A percentile compares a stretch with the other conserved stretches of the same genome.
phyloP scores from a whole-genome alignment of 2,797 vertebrate genomes.

The Premnoplex brunnescens region DNA sequence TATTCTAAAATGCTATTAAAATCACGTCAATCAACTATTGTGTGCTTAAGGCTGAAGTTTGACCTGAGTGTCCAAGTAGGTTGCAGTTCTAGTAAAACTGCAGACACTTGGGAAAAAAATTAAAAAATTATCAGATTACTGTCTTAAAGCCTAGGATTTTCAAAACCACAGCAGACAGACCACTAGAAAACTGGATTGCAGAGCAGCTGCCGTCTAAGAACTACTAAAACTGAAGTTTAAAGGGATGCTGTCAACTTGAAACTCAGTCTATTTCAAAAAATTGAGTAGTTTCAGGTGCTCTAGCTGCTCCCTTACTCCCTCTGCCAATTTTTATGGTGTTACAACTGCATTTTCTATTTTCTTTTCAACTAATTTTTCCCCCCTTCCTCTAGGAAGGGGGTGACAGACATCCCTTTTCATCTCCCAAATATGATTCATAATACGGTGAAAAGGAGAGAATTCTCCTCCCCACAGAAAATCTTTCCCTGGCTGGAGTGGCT shows the following conservation, averaged over 20 bases:
- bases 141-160: not conserved
- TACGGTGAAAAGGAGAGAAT: not conserved
- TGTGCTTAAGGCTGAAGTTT: slow-evolving; percentile 55
- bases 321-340: not conserved
- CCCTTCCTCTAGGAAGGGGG: not conserved
- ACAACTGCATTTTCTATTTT: not conserved
- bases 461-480: not conserved
- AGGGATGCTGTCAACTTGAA: slow-evolving; percentile 15
- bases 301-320: not conserved
- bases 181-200: not conserved
- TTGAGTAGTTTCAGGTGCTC: not conserved
- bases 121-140: not conserved
- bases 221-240: slow-evolving; percentile 27
- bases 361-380: not conserved
- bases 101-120: not conserved
- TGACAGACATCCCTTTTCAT: not conserved
- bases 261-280: not conserved
- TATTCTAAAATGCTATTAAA: slow-evolving; percentile 79
- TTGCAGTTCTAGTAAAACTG: not conserved
- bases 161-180: not conserved
- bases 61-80: not conserved
- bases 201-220: not conserved
- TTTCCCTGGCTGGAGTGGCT: not conserved
- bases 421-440: not conserved
- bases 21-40: slow-evolving; percentile 46